Base-by-base conservation (phyloP, 2,888 invertebrate species). In the Melanostoma scalare region DNA sequence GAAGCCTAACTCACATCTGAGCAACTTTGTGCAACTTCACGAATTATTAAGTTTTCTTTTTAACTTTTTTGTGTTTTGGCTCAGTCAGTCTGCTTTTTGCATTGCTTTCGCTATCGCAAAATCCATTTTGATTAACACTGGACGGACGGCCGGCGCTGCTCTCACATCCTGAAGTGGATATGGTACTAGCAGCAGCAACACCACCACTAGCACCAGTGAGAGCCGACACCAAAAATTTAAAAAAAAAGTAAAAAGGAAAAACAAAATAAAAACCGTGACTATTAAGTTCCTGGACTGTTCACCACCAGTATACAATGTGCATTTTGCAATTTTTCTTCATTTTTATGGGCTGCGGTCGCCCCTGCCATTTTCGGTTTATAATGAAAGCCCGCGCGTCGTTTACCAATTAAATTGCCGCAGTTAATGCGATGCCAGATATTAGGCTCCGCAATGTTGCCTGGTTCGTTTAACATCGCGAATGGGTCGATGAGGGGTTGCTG, bases 331-430 rank as follows among this genome's bases (percentile, higher is more conserved):
- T 84, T 84, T 84, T 79, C 84, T 84, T 84, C 79, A 79, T 74
- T 84, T 84, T 84, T 84, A 84, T 84, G 79, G 84, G 79, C 74
- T 84, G 84, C 71, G 84, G 79, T 84, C 71, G 79, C 74, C 79
- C 79, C 65, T 78, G 71, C 79, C 79, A 79, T 75, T 84, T 61
- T 50, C 63, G 63, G 71, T 69, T 61, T 69, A 67, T 79, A 79
- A 84, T 84, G 79, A 84, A 84, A 84, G 84, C 79, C 84, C 63
- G 84, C 74, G 84, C 84, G 74, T 65, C 84, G 79, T 84, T 84
- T 84, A 78, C 84, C 84, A 84, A 84, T 84, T 84, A 84, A 84
- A 84, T 84, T 84, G 74, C 79, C 84, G 84, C 84, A 79, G 79
- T 84, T 84, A 84, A 84, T 73, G 82, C 65, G 82, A 84, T 75